Evolutionary conservation across 2,888 invertebrate genomes (phyloP).

Genomic region (Coelogynopora nodosa): DNA sequence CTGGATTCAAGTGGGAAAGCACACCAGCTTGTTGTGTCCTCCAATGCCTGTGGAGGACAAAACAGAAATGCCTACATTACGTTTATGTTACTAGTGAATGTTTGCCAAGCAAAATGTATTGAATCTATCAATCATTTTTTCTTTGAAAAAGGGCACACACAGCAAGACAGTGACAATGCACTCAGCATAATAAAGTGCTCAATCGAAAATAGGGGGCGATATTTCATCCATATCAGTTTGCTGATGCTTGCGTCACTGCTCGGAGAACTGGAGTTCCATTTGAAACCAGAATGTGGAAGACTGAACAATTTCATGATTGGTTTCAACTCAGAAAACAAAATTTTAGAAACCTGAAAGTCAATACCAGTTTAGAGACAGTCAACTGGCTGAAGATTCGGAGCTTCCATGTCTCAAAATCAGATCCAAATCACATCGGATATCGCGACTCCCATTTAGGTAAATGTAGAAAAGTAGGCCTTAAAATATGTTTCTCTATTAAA

Average conservation of each 20-base stretch:
- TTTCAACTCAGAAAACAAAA: neutral
- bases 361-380: neutral
- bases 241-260: neutral
- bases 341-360: neutral
- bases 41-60: neutral
- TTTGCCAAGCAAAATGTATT: neutral
- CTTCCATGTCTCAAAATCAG: neutral
- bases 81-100: neutral
- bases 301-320: neutral
- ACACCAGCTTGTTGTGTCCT: neutral
- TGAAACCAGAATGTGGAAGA: neutral
- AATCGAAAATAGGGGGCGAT: neutral
- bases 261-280: neutral
- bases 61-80: neutral
- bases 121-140: neutral
- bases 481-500: neutral
- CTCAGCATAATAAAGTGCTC: neutral
- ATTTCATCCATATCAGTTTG: neutral
- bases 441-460: neutral
- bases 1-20: neutral
- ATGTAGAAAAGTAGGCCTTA: neutral
- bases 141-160: neutral
- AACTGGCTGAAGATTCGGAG: neutral
- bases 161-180: neutral
- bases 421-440: neutral